Conservation (phyloP, 2,888 invertebrate genomes). For the Mesochorus sp. region DNA sequence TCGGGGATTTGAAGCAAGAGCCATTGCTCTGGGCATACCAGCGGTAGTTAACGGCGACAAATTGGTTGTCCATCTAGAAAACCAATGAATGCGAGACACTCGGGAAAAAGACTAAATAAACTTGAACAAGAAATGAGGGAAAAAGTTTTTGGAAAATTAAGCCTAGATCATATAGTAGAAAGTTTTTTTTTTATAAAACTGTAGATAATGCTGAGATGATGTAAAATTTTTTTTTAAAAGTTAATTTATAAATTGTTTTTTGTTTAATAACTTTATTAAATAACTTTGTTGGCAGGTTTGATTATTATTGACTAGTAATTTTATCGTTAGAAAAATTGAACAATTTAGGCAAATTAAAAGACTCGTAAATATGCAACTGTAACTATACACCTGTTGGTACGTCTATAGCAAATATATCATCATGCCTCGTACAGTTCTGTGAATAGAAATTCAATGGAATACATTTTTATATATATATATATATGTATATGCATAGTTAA, state of each 20-base stretch:
- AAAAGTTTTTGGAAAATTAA: slow-evolving; percentile 23
- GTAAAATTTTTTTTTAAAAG: slow-evolving; percentile 11
- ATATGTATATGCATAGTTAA: background rate
- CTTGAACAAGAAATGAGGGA: background rate
- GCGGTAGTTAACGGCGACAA: slow-evolving; percentile 47
- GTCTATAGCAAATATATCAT: no score
- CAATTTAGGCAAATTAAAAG: background rate
- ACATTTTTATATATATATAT: background rate
- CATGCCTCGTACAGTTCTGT: background rate
- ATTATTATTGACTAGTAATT: no score
- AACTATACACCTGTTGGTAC: no score
- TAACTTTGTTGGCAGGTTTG: no score
- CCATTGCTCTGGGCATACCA: slow-evolving; percentile 14
- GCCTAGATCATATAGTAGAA: slow-evolving; percentile 4
- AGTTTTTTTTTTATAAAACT: background rate
- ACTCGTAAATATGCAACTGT: no score
- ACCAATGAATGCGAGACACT: slow-evolving; percentile 28
- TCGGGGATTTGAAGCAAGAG: slow-evolving; percentile 28
- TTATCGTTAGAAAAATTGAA: no score
- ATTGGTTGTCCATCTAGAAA: slow-evolving; percentile 43
- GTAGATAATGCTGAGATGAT: slow-evolving; percentile 4
- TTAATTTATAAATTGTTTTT: no score
- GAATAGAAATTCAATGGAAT: background rate
- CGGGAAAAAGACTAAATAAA: no score
- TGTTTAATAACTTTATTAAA: no score